Base-by-base conservation (phyloP, 2,797 vertebrate genomes). In the Anomalospiza imberbis region DNA sequence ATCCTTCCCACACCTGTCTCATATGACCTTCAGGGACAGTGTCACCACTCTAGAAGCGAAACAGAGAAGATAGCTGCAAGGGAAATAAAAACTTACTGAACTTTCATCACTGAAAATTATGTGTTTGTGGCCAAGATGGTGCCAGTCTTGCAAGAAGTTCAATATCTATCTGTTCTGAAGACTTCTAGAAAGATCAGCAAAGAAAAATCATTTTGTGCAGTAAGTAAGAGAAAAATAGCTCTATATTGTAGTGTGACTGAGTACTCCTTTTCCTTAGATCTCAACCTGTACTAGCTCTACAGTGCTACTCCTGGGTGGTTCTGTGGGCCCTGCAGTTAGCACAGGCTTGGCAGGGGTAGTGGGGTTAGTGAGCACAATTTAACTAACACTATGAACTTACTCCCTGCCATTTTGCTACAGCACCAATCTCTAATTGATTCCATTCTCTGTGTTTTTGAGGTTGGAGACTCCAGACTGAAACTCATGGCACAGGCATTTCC, bases 231-330 rank as follows among this genome's bases (percentile, higher is more conserved):
- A 72, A 25, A 85, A 85, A 31, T 31, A 31, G 12, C 8, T 57
- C 5, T 51, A 13, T 17, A 2, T 2, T 1, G 1, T 3, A 22
- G 12, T 7, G 2, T n/a, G 45, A 19, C 0, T 65, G 10, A 61
- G 7, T 36, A 17, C 31, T 76, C 28, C 10, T 54, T 19, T 12
- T 19, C 4, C 12, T 54, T 11, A 6, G 22, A 17, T 15, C 12
- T 72, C 65, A 63, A 16, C 4, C 38, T 6, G 1, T 12, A 6
- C 8, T 19, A 8, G 7, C 42, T 51, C 10, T 13, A 10, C n/a
- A 7, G 28, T 1, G 7, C 38, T 11, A 0, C 16, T 34, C 58
- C 42, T 12, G 12, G 2, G 29, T 2, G 0, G 7, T 16, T 54
- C n/a, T 36, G 17, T 2, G 5, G 40, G 34, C 19, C n/a, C 55